Evolutionary conservation across 2,888 invertebrate genomes (phyloP).

Genomic region (Scaptomyza caliginosa): DNA sequence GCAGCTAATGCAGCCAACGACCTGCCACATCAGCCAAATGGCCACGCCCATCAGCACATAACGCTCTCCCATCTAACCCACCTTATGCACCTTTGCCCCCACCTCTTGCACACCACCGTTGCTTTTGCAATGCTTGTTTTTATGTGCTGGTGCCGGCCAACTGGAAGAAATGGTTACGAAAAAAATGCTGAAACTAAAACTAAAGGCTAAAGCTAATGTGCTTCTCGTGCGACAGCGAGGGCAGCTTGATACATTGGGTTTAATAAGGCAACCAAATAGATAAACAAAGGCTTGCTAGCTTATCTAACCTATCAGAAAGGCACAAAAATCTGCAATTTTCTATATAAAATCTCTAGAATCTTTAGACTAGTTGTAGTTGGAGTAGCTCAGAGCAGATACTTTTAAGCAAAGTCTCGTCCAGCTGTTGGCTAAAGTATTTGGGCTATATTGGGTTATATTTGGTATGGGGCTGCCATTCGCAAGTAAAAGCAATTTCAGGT

Average conservation of each 20-base stretch:
- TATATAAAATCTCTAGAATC: too few relatives aligned
- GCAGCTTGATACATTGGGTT: conserved; percentile 2
- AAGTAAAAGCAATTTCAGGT: conserved; percentile 66
- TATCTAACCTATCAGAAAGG: too few relatives aligned
- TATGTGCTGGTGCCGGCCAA: conserved; percentile 47
- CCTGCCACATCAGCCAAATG: conserved; percentile 54
- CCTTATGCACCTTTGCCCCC: too few relatives aligned
- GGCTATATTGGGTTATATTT: background rate
- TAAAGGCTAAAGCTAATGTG: conserved; percentile 60
- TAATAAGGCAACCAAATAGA: too few relatives aligned
- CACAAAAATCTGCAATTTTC: too few relatives aligned
- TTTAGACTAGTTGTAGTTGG: too few relatives aligned
- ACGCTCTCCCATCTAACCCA: too few relatives aligned
- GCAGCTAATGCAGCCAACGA: conserved; percentile 74
- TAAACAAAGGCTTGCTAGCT: too few relatives aligned
- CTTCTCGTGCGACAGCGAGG: conserved; percentile 42
- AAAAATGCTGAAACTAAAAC: conserved; percentile 59
- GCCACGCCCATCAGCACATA: conserved; percentile 30
- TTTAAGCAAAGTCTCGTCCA: conserved; percentile 24
- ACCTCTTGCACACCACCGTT: background rate
- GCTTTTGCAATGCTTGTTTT: conserved; percentile 14
- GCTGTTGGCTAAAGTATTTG: conserved; percentile 15
- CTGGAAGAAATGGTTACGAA: conserved; percentile 53
- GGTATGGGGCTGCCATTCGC: conserved; percentile 10
- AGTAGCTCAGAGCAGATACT: too few relatives aligned